Base-by-base conservation (phyloP, 2,888 invertebrate species). In the Phlogophora meticulosa region DNA sequence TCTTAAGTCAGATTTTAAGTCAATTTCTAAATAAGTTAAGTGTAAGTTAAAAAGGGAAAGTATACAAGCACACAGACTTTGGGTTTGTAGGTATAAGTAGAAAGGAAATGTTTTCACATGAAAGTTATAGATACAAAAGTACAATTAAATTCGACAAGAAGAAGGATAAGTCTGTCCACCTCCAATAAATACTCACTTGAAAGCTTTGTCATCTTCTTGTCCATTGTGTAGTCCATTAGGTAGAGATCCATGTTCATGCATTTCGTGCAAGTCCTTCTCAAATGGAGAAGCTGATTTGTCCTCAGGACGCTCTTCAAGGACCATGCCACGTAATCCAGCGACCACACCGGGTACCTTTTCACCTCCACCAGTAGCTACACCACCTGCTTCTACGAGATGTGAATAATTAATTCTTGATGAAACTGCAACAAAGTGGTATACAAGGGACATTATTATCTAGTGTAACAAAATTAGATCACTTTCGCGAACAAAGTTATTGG, bases 171-270 rank as follows among this genome's bases (percentile, higher is more conserved):
- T 22, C 15, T 7, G 49, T 17, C 7, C 17, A 52, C 58, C 76
- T 20, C 0, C 22, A 67, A 52, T 32, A 4, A 34, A 52, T 67
- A 97, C 98, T 97, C 92, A 98, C 98, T 98, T 98, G 94, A 98
- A 98, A 83, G 97, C 97, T 95, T 98, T 98, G 87, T 98, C 98
- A 87, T 98, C 98, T 85, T 98, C 98, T 82, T 98, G 94, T 43
- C 95, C 96, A 81, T 96, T 96, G 80, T 95, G 95, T 56, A 95
- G 90, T 68, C 97, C 97, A 86, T 96, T 96, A 76, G 96, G 96
- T 88, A 96, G 92, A 77, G 88, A 84, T 72, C 93, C 94, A 80
- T 95, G 95, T 71, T 95, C 95, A 77, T 94, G 94, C 80, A 94
- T 74, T 77, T 94, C 95, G 78, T 95, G 95, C 66, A 94, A 88